Base-by-base conservation (phyloP, 1,140 invertebrate genomes). In the Neodiprion pinetum region DNA sequence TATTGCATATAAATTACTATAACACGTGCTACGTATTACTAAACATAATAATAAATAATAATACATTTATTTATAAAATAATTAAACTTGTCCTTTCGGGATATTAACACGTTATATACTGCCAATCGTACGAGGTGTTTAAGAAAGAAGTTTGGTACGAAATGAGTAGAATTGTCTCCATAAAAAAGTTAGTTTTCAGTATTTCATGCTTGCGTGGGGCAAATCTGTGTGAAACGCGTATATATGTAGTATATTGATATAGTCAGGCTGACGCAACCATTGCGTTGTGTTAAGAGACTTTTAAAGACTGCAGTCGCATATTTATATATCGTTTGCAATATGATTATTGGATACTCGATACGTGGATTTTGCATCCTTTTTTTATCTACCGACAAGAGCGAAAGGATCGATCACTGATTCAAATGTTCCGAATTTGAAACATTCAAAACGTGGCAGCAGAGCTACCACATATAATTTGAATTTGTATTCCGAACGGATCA, bases 101-200 rank as follows among this genome's bases (percentile, higher is more conserved):
- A 81, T 79, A 77, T 74, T 78, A 77, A 83, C 71, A 79, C 75
- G 65, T 83, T 75, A 85, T 75, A 86, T 87, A 87, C 85, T 86
- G 84, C 85, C 83, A 85, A 83, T 84, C 79, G 77, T 81, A 78
- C 71, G 78, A 72, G 72, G 73, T 75, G 75, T 80, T 78, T 78
- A 69, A 17, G 67, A 23, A 21, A 69, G 21, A 17, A 69, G 67
- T 69, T 21, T 61, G 40, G 40, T 17, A 12, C 21, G 67, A 69
- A 21, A 69, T 12, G 23, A 69, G 67, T 69, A 69, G 11, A 69
- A 69, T 23, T 69, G 67, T 69, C 67, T 9, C 21, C 17, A 21
- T 47, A 14, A 61, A 69, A 69, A 69, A 47, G 11, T 69, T 23
- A 79, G 78, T 82, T 83, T 83, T 80, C 80, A 80, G 79, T 78